A percentile compares a stretch with the other conserved stretches of the same genome.
Conservation (phyloP, 2,113 vertebrate species). For the Strix aluco region DNA sequence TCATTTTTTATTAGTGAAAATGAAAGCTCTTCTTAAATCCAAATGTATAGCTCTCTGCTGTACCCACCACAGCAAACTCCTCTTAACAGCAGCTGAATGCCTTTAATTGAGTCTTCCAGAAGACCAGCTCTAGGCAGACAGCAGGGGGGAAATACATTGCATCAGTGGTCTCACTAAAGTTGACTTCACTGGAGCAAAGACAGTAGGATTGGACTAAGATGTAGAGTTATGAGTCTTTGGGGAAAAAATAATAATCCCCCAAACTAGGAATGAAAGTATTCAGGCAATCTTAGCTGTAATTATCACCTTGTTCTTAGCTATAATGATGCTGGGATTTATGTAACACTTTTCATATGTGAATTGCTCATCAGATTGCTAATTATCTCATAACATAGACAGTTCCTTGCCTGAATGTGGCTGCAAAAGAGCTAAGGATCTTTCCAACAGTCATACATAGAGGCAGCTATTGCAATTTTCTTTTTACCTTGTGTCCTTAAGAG, state of each 20-base stretch:
- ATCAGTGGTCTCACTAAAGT: not conserved
- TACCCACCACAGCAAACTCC: not conserved
- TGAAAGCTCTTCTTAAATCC: not conserved
- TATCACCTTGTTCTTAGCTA: not conserved
- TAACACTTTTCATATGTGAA: not conserved
- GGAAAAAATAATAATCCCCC: not conserved
- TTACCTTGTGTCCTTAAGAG: not conserved
- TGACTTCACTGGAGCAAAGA: not conserved
- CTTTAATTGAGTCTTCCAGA: not conserved
- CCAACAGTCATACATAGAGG: not conserved
- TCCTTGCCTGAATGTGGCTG: not conserved
- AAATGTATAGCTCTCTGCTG: not conserved
- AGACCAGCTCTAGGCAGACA: not conserved
- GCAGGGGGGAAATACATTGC: not conserved
- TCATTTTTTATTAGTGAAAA: not conserved
- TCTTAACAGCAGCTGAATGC: not conserved
- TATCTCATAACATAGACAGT: not conserved
- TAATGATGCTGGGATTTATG: conserved; percentile 27
- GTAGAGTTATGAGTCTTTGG: not conserved
- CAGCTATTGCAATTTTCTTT: not conserved
- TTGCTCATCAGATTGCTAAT: conserved; percentile 34
- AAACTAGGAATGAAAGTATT: not conserved
- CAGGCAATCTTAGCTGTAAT: not conserved
- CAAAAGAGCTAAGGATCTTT: not conserved
- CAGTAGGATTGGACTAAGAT: not conserved